phyloP scores from a whole-genome alignment of 2,113 vertebrate species.

The Nipponia nippon region DNA sequence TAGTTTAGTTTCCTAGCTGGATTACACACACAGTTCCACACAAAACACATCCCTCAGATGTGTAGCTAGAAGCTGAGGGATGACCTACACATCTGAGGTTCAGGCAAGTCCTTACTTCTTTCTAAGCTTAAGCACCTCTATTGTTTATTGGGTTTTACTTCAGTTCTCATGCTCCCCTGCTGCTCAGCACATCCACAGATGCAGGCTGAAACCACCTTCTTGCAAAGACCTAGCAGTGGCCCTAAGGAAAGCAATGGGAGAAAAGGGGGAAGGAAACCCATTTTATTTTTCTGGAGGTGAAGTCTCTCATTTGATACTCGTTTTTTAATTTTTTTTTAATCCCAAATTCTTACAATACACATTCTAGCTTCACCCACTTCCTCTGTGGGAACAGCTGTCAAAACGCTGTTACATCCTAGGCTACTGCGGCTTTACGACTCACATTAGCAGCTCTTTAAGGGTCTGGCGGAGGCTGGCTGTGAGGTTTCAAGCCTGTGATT shows the following conservation, averaged over 20 bases:
- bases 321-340: neutral
- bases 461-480: constrained; percentile 51
- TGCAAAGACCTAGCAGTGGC: neutral
- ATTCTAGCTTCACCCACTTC: constrained; percentile 80
- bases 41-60: neutral
- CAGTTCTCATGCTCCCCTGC: neutral
- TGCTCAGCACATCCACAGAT: neutral
- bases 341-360: constrained; percentile 32
- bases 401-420: constrained; percentile 76
- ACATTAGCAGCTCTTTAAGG: constrained; percentile 70
- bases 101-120: neutral
- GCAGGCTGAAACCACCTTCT: neutral
- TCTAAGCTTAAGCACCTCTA: neutral
- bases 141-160: neutral
- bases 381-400: constrained; percentile 85
- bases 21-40: neutral
- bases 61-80: neutral
- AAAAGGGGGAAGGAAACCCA: neutral
- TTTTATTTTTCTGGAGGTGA: neutral
- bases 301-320: neutral
- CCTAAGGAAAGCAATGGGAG: neutral
- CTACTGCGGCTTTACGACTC: constrained; percentile 71
- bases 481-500: constrained; percentile 8
- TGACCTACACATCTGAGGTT: neutral
- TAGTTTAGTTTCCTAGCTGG: neutral